Base-by-base conservation (phyloP, 2,797 vertebrate species). In the Halcyon smyrnensis region DNA sequence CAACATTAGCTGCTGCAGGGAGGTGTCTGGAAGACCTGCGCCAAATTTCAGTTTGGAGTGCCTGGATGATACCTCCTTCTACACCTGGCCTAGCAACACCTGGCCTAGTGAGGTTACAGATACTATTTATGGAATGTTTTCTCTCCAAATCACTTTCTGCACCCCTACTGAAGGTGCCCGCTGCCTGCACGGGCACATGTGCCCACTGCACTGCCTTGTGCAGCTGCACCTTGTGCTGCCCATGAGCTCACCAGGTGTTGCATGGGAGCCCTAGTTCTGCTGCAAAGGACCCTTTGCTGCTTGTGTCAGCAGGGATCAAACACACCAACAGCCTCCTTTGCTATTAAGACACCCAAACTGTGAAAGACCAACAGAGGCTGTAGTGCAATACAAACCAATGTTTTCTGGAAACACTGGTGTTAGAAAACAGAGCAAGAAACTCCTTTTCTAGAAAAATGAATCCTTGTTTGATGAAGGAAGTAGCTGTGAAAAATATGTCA, bases 71-170 rank as follows among this genome's bases (percentile, higher is more conserved):
- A 10, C 8, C 57, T 81, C 23, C 25, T 75, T 84, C 50, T 60
- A 18, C 20, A n/a, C 8, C 32, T 50, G 60, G 53, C 18, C 50
- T 77, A 51, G 48, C 0, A 1, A 88, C 20, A n/a, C 7, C 32
- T 48, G 60, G 53, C 18, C 46, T 77, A 51, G 48, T 0, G 1
- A 88, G 57, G 62, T 53, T 83, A 62, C n/a, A 41, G 18, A 32
- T 30, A n/a, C 12, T 37, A 15, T 18, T 41, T 48, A 50, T 24
- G 24, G 48, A 64, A 37, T 13, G 21, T 32, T 88, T 77, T 57
- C 34, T 41, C 32, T 73, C 11, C 0, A 0, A 13, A 14, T 17
- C 0, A 0, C 9, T 41, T 89, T 77, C 77, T n/a, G 3, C 0
- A 1, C 37, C 41, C 1, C 1, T 18, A 14, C n/a, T 16, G 36